Conservation (phyloP, 2,113 vertebrate genomes). For the Callithrix jacchus region DNA sequence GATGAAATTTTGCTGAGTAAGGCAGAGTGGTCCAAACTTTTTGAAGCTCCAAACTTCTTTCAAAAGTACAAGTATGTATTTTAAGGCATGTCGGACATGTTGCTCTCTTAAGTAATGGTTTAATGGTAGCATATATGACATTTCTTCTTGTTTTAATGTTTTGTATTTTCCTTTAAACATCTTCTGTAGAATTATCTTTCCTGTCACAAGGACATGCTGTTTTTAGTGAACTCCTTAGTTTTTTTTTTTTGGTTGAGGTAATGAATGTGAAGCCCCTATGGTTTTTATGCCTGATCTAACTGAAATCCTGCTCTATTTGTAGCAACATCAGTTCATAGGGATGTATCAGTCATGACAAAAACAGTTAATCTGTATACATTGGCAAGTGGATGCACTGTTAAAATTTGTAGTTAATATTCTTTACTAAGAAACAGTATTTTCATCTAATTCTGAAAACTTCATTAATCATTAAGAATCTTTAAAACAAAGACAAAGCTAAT, state of each 20-base stretch:
- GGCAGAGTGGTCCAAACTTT: slow-evolving; percentile 95
- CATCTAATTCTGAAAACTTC: background rate
- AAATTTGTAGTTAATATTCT: slow-evolving; percentile 38
- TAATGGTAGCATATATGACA: slow-evolving; percentile 29
- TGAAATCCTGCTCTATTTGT: slow-evolving; percentile 3
- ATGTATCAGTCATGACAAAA: background rate
- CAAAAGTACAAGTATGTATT: slow-evolving; percentile 98
- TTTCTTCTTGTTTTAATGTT: slow-evolving; percentile 28
- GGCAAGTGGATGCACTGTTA: background rate
- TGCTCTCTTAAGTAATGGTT: slow-evolving; percentile 72
- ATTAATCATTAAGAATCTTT: background rate
- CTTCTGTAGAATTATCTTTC: background rate
- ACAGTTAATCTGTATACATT: background rate
- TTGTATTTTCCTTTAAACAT: slow-evolving; percentile 45
- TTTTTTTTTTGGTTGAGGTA: background rate
- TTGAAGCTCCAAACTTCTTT: slow-evolving; percentile 96
- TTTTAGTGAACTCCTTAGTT: background rate
- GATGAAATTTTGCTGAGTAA: slow-evolving; percentile 94
- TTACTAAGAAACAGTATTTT: slow-evolving; percentile 20
- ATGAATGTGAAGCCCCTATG: background rate
- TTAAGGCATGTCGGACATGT: slow-evolving; percentile 86
- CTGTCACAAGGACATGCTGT: background rate
- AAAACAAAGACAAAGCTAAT: background rate
- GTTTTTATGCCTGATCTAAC: slow-evolving; percentile 55
- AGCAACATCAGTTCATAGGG: background rate